These are phyloP conservation scores for Bhutanitis thaidina DNA, from an alignment of 2,888 invertebrate genomes.

Conservation along the genomic window DNA sequence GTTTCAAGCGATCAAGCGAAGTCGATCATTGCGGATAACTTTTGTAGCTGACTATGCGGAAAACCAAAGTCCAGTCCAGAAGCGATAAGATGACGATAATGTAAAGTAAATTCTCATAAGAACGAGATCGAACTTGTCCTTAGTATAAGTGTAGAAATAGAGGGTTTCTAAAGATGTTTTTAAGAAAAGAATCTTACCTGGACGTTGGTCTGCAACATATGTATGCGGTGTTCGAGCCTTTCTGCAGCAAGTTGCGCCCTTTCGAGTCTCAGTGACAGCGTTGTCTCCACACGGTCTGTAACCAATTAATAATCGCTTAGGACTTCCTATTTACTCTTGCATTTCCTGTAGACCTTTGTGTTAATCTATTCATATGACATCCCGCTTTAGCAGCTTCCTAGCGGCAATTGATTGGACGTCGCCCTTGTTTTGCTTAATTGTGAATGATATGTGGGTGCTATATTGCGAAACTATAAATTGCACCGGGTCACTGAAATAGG, in stretches of 20 bases:
- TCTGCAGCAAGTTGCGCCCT: slow-evolving; percentile 73
- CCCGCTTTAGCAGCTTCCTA: slow-evolving; percentile 39
- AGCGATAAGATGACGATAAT: too few species aligned
- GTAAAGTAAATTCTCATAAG: too few species aligned
- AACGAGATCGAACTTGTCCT: too few species aligned
- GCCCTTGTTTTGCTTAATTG: slow-evolving; percentile 63
- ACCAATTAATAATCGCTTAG: slow-evolving; percentile 39
- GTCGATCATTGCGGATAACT: too few species aligned
- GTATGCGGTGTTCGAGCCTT: slow-evolving; percentile 65
- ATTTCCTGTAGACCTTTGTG: slow-evolving; percentile 29
- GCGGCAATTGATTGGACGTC: slow-evolving; percentile 58
- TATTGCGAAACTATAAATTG: slow-evolving; percentile 61
- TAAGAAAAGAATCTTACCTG: slow-evolving; percentile 39
- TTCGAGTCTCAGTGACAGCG: slow-evolving; percentile 66
- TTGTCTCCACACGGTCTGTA: slow-evolving; percentile 70
- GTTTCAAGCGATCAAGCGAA: too few species aligned
- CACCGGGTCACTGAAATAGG: slow-evolving; percentile 60
- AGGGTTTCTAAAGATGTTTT: too few species aligned
- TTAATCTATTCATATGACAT: slow-evolving; percentile 42
- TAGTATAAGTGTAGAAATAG: too few species aligned
- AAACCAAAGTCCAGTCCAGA: too few species aligned
- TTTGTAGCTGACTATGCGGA: too few species aligned
- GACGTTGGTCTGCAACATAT: slow-evolving; percentile 67
- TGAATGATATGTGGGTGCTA: slow-evolving; percentile 39
- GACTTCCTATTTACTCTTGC: slow-evolving; percentile 33